A percentile compares a stretch with the other conserved stretches of the same genome.
Evolutionary conservation across 2,888 invertebrate species (phyloP).

Genomic region (Flexamia atlantica): DNA sequence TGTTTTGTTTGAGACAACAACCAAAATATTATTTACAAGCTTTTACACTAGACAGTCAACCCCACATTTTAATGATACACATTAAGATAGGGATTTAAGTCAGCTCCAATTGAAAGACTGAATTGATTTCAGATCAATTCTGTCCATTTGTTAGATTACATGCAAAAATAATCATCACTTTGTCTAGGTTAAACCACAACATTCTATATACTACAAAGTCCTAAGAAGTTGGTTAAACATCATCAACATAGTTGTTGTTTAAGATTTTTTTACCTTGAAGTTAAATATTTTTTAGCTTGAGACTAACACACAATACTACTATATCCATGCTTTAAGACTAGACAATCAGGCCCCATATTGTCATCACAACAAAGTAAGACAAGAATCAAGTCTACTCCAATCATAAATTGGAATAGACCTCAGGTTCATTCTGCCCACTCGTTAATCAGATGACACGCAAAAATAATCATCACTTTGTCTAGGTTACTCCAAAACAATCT

Average conservation of each 20-base stretch:
- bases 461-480: slow-evolving; percentile 51
- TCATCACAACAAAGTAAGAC: neutral
- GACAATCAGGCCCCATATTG: slow-evolving; percentile 33
- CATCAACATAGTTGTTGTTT: too few species aligned
- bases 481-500: neutral
- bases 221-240: too few species aligned
- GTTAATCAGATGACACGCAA: slow-evolving; percentile 54
- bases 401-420: neutral
- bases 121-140: neutral
- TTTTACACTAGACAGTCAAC: slow-evolving; percentile 34
- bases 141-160: slow-evolving; percentile 16
- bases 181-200: slow-evolving; percentile 10
- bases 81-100: neutral
- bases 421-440: neutral
- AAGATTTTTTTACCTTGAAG: too few species aligned
- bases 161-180: slow-evolving; percentile 49
- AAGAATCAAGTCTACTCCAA: neutral
- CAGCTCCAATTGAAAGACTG: neutral
- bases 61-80: neutral
- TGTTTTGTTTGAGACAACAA: too few species aligned
- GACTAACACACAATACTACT: too few species aligned
- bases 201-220: too few species aligned
- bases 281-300: too few species aligned
- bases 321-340: neutral
- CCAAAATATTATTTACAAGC: too few species aligned